Evolutionary conservation across 2,113 vertebrate species (phyloP), one percentile per base, ranked within the genome.

Genomic region (Limnothrissa miodon): DNA sequence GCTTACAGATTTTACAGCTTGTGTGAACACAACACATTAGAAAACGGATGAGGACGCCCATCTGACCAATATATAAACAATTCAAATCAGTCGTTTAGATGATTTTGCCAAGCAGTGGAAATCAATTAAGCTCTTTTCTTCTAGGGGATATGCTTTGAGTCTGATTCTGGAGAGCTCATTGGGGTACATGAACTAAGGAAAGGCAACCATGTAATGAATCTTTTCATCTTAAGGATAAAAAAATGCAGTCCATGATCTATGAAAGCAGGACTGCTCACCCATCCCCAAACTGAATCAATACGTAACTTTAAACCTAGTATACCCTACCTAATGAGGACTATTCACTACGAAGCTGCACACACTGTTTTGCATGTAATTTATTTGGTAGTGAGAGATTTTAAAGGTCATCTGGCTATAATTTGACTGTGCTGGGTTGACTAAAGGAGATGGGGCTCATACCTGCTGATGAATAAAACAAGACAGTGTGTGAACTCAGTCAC

Each of bases 331-430:
- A 81, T n/a, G 46, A 78, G 29, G 39, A 66, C 83, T 45, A 80
- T 15, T 11, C 44, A 83, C 21, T 36, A 48, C 6, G 7, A 33
- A 70, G 13, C 70, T 74, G 81, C 46, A 44, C 62, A 81, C 51
- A 83, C 80, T 44, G 42, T 56, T 15, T 79, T 81, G 21, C 66
- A 62, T 85, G 39, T 80, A 84, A 90, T 91, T 89, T 88, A 86
- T 83, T 78, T 83, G 46, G 83, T 78, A 86, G 85, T 79, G 62
- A 86, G 82, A 87, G 53, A 85, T 85, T 89, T 89, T 87, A 86
- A 86, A 86, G 85, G 91, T 87, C 78, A 89, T 90, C 88, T 93
- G 90, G 83, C 89, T 87, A 66, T 86, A 79, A 74, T 92, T 91
- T 90, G 80, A 87, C 53, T 53, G 11, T 8, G 39, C 81, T 39